These are phyloP conservation scores for Ichneumoninae sp. DNA, from an alignment of 2,888 invertebrate species.

Conservation along the genomic window DNA sequence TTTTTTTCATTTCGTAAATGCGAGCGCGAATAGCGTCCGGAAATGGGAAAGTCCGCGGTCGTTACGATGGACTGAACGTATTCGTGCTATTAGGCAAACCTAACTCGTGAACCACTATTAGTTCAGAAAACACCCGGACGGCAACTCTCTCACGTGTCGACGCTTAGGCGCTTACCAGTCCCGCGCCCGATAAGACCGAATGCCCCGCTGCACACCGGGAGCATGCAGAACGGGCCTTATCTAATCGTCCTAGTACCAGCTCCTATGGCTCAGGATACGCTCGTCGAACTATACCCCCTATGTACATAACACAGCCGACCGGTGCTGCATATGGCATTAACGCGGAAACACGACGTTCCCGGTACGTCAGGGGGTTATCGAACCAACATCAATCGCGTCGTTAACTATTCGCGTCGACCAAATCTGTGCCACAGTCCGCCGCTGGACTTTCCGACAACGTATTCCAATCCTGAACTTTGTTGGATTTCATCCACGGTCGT, in stretches of 20 bases:
- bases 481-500: neutral
- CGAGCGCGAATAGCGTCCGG: neutral
- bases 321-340: conserved; percentile 76
- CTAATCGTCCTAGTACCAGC: conserved; percentile 74
- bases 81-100: conserved; percentile 38
- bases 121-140: conserved; percentile 59
- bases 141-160: conserved; percentile 49
- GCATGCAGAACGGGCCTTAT: conserved; percentile 73
- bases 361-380: conserved; percentile 70
- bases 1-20: neutral
- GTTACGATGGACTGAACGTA: conserved; percentile 4
- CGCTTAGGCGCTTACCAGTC: conserved; percentile 65
- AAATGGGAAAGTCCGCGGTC: conserved; percentile 1
- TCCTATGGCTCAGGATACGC: conserved; percentile 21
- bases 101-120: conserved; percentile 52
- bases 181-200: conserved; percentile 75
- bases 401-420: conserved; percentile 53
- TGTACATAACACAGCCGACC: conserved; percentile 43
- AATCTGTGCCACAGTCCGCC: conserved; percentile 48
- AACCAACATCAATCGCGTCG: conserved; percentile 67
- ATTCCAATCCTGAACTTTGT: neutral
- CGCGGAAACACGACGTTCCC: conserved; percentile 73
- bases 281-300: conserved; percentile 11
- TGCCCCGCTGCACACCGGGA: conserved; percentile 68
- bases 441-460: conserved; percentile 40